phyloP scores from a whole-genome alignment of 1,140 invertebrate genomes.

The Argopecten irradians region DNA sequence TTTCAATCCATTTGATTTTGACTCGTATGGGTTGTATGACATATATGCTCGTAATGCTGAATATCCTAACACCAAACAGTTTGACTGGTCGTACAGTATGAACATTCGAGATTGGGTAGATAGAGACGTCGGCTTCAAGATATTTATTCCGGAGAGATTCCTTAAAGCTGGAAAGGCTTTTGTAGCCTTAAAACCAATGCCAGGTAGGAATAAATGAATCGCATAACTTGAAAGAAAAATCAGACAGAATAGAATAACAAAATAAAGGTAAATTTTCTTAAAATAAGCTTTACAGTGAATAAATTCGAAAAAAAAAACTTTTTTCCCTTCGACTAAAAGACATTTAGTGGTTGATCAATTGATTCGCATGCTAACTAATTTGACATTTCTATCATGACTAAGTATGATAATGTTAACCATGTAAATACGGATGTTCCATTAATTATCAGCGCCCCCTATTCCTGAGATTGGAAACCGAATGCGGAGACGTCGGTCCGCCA shows the following conservation, averaged over 20 bases:
- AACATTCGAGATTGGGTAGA: not conserved
- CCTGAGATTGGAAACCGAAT: not conserved
- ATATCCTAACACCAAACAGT: not conserved
- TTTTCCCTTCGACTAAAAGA: too few relatives aligned
- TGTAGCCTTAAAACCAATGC: not conserved
- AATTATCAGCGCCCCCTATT: not conserved
- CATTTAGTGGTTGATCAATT: too few relatives aligned
- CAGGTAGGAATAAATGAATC: too few relatives aligned
- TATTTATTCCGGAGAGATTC: conserved; percentile 19
- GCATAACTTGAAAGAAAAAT: too few relatives aligned
- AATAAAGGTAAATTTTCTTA: too few relatives aligned
- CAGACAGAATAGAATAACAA: too few relatives aligned
- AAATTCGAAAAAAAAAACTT: too few relatives aligned
- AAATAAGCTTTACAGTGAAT: too few relatives aligned
- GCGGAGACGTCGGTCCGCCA: not conserved
- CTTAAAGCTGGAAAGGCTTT: not conserved
- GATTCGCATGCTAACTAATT: too few relatives aligned
- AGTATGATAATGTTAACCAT: too few relatives aligned
- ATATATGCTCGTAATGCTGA: conserved; percentile 26
- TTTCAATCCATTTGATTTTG: conserved; percentile 23
- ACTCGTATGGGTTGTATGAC: conserved; percentile 19
- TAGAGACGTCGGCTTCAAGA: conserved; percentile 28
- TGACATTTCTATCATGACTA: too few relatives aligned
- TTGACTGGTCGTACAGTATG: conserved; percentile 5
- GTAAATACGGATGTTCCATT: too few relatives aligned